A percentile compares a stretch with the other conserved stretches of the same genome.
Conservation (phyloP, 2,113 vertebrate genomes). For the Psettodes erumei region DNA sequence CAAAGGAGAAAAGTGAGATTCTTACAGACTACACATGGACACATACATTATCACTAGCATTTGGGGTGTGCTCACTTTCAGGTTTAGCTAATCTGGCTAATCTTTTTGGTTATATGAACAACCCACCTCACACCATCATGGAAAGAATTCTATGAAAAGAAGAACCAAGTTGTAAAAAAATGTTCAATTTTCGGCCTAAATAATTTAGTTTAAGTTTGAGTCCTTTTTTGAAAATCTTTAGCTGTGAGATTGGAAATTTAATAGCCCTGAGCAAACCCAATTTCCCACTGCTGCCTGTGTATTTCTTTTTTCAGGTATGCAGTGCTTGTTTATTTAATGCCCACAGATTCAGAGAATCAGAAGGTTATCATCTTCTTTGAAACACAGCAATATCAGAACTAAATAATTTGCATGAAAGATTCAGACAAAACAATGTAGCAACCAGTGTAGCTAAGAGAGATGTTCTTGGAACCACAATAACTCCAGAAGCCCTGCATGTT, state of each 20-base stretch:
- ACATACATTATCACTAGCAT: too few species aligned
- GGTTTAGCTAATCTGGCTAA: too few species aligned
- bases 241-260: background rate
- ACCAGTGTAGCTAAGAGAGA: background rate
- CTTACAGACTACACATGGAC: too few species aligned
- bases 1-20: too few species aligned
- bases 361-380: background rate
- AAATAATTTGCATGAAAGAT: background rate
- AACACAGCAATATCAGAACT: background rate
- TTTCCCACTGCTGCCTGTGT: background rate
- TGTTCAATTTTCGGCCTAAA: too few species aligned
- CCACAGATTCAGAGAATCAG: background rate
- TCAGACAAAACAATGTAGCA: background rate
- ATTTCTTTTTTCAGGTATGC: too few species aligned
- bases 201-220: too few species aligned
- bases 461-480: conserved; percentile 1
- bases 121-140: too few species aligned
- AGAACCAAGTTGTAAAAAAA: too few species aligned
- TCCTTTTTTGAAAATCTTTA: too few species aligned
- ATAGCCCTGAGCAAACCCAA: background rate
- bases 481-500: background rate
- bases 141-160: background rate
- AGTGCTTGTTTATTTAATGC: background rate
- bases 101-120: too few species aligned
- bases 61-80: too few species aligned